Evolutionary conservation across 2,797 vertebrate genomes (phyloP).

Genomic region (Paramormyrops hopkinsi): DNA sequence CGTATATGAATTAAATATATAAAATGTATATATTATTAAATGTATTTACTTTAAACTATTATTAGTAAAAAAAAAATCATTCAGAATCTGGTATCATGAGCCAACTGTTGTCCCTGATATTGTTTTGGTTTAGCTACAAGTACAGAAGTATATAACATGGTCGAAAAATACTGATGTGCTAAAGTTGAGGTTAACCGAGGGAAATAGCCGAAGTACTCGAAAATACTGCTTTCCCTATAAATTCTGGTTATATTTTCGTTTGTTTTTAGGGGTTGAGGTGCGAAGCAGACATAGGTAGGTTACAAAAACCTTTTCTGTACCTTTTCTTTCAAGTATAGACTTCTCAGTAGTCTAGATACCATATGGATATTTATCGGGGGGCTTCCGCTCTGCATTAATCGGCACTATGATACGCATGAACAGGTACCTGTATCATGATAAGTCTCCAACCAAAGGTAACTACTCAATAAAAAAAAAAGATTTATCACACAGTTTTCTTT

Average conservation of each 20-base stretch:
- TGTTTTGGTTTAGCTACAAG: background rate
- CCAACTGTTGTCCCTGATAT: background rate
- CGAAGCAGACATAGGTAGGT: slow-evolving; percentile 43
- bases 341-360: background rate
- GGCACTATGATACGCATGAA: background rate
- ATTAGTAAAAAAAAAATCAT: background rate
- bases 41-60: background rate
- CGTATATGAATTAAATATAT: background rate
- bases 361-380: background rate
- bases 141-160: background rate
- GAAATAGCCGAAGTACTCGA: background rate
- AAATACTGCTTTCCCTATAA: background rate
- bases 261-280: slow-evolving; percentile 46
- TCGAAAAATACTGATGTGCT: background rate
- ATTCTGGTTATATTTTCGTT: background rate
- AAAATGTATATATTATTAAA: background rate
- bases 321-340: background rate
- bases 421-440: background rate
- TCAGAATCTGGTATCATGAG: background rate
- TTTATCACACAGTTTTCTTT: background rate
- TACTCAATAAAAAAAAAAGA: background rate
- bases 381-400: background rate
- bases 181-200: background rate
- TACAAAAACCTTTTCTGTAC: background rate
- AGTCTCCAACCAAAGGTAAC: background rate